phyloP scores from a whole-genome alignment of 2,888 invertebrate species.

The Drosophila robusta region DNA sequence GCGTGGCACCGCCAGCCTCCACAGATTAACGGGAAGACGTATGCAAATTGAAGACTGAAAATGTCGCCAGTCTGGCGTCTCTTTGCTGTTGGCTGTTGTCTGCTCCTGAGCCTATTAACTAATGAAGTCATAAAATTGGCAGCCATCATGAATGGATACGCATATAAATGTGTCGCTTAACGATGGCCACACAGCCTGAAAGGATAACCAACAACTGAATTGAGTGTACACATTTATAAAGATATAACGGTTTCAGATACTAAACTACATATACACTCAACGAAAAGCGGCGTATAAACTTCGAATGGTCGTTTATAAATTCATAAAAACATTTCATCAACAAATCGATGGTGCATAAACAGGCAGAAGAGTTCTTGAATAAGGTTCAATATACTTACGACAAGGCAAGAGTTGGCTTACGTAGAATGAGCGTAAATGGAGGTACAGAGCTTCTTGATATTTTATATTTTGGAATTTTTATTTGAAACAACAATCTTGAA shows the following conservation, averaged over 20 bases:
- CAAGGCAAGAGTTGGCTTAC: no score
- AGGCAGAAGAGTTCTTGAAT: no score
- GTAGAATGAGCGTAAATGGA: no score
- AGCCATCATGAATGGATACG: constrained; percentile 44
- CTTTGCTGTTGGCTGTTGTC: constrained; percentile 3
- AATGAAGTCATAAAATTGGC: constrained; percentile 69
- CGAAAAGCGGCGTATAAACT: no score
- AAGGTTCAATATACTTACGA: no score
- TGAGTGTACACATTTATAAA: constrained; percentile 6
- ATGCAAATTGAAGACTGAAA: constrained; percentile 19
- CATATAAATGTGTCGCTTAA: constrained; percentile 42
- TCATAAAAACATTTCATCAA: no score
- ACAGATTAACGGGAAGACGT: constrained; percentile 7
- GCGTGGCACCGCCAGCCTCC: constrained; percentile 1
- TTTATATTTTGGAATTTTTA: no score
- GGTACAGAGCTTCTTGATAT: no score
- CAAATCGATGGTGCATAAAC: no score
- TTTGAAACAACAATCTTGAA: no score
- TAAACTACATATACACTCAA: neutral
- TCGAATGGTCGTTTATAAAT: no score
- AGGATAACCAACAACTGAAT: constrained; percentile 14
- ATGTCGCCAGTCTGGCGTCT: constrained; percentile 54
- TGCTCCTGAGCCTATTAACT: constrained; percentile 54
- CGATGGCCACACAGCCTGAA: constrained; percentile 10
- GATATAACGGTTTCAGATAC: constrained; percentile 10